Evolutionary conservation across 2,113 vertebrate species (phyloP).

Genomic region (Acanthisitta chloris): DNA sequence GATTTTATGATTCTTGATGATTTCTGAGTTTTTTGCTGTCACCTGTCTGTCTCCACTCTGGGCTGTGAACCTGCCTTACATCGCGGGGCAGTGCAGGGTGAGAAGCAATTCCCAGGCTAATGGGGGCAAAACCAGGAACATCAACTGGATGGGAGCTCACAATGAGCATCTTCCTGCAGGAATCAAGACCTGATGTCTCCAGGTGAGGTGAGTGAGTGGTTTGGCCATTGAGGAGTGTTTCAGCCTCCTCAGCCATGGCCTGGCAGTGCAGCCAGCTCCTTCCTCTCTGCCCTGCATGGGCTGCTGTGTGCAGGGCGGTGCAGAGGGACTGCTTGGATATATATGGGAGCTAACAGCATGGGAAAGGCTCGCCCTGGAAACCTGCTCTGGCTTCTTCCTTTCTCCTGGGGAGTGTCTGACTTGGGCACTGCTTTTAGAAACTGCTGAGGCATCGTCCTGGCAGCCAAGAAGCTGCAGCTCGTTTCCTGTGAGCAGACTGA

Average conservation of each 20-base stretch:
- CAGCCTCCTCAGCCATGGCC: not conserved
- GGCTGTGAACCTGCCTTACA: not conserved
- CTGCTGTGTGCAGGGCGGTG: not conserved
- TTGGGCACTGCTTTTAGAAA: not conserved
- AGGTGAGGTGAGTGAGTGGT: not conserved
- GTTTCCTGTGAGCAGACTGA: not conserved
- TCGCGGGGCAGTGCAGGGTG: not conserved
- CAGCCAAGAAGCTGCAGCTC: not conserved
- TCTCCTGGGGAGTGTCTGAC: not conserved
- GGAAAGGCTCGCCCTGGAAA: not conserved
- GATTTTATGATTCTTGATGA: too few species aligned
- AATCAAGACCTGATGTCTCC: not conserved
- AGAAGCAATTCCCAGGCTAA: not conserved
- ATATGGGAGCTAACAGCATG: not conserved
- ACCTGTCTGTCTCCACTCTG: not conserved
- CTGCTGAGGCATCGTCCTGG: not conserved
- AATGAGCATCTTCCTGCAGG: not conserved
- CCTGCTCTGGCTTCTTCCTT: not conserved
- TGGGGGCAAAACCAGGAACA: not conserved
- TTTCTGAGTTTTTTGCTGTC: not conserved
- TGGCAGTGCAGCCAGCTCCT: fast-evolving
- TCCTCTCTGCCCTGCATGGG: not conserved
- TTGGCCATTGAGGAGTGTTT: not conserved
- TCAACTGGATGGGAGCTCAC: fast-evolving
- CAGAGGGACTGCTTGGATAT: not conserved